A percentile compares a stretch with the other conserved stretches of the same genome.
Conservation (phyloP, 2,797 vertebrate species). For the Danio aesculapii region DNA sequence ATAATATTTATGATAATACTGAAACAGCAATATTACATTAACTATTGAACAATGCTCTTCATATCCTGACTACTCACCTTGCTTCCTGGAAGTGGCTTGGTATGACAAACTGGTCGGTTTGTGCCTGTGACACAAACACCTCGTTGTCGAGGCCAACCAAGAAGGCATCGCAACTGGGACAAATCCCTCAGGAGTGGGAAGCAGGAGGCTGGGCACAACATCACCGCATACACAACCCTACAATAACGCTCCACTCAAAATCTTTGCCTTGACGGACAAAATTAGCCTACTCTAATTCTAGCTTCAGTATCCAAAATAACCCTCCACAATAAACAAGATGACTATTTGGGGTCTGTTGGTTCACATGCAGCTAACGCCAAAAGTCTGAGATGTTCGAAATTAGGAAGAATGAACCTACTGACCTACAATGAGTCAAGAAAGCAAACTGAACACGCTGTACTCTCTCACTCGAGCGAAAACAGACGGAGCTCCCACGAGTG, state of each 20-base stretch:
- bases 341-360: background rate
- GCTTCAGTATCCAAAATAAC: background rate
- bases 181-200: slow-evolving; percentile 80
- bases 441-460: slow-evolving; percentile 17
- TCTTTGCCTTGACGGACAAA: background rate
- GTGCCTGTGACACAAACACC: slow-evolving; percentile 63
- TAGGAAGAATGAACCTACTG: background rate
- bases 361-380: background rate
- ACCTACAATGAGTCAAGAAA: slow-evolving; percentile 16
- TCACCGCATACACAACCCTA: slow-evolving; percentile 31
- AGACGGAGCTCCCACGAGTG: slow-evolving; percentile 35
- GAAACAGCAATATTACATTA: background rate
- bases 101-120: slow-evolving; percentile 70
- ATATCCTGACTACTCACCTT: slow-evolving; percentile 71
- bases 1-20: background rate
- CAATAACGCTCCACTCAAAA: background rate
- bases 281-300: background rate
- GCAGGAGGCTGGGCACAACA: slow-evolving; percentile 80
- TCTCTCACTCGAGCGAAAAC: slow-evolving; percentile 32
- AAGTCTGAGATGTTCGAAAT: background rate
- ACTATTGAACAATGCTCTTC: background rate
- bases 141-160: slow-evolving; percentile 72
- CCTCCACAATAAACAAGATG: background rate
- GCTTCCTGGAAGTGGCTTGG: slow-evolving; percentile 68
- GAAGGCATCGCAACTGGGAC: slow-evolving; percentile 79